These are phyloP conservation scores for Tetramorium parvispinum DNA, from an alignment of 1,140 invertebrate species.

Conservation along the genomic window DNA sequence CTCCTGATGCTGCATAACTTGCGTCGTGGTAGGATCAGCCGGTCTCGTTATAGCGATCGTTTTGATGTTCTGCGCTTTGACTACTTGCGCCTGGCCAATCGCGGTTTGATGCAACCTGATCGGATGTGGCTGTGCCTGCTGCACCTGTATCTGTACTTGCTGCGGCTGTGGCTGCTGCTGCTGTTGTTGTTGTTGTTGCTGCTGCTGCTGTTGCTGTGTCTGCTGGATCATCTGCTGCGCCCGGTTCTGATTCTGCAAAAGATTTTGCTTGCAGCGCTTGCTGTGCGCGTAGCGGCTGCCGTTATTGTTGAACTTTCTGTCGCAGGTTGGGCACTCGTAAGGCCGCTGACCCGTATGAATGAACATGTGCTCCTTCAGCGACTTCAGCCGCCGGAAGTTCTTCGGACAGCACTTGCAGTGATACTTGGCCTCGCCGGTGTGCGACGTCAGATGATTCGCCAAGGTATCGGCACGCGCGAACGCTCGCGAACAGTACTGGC, in stretches of 20 bases:
- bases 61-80: slow-evolving; percentile 83
- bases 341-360: slow-evolving; percentile 88
- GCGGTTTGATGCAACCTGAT: slow-evolving; percentile 62
- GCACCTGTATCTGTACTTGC: slow-evolving; percentile 34
- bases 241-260: slow-evolving; percentile 76
- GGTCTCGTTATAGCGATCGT: slow-evolving; percentile 83
- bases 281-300: slow-evolving; percentile 85
- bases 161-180: slow-evolving; percentile 35
- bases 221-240: slow-evolving; percentile 55
- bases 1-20: slow-evolving; percentile 83
- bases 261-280: slow-evolving; percentile 83
- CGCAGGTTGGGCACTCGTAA: slow-evolving; percentile 84
- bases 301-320: slow-evolving; percentile 84
- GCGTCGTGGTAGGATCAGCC: slow-evolving; percentile 68
- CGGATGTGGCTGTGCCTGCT: slow-evolving; percentile 52
- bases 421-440: slow-evolving; percentile 88
- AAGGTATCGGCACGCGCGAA: slow-evolving; percentile 85
- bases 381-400: slow-evolving; percentile 87
- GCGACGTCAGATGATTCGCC: slow-evolving; percentile 85
- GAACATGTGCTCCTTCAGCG: slow-evolving; percentile 88
- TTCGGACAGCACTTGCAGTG: slow-evolving; percentile 89
- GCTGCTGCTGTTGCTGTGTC: slow-evolving; percentile 45
- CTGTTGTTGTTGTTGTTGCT: slow-evolving; percentile 49
- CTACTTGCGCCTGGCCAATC: slow-evolving; percentile 71
- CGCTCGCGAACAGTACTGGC: slow-evolving; percentile 85